Percentiles rank a stretch among this genome's conserved stretches.
phyloP scores from a whole-genome alignment of 2,113 vertebrate genomes.

The Leucosticte australis region DNA sequence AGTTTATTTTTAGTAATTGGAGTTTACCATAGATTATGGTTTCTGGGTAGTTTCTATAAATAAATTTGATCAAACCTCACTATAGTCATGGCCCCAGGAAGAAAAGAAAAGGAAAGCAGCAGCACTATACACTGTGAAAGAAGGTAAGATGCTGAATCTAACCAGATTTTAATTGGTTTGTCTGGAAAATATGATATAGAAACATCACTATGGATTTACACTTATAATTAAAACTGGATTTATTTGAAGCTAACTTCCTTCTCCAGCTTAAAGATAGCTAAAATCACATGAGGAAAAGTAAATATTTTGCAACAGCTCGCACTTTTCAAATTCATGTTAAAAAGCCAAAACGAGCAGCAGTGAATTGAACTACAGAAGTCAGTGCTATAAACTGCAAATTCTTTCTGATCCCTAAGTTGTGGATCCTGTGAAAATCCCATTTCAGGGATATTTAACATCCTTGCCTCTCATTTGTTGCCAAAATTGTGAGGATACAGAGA shows the following conservation, averaged over 20 bases:
- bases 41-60: neutral
- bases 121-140: neutral
- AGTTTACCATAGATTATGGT: neutral
- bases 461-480: neutral
- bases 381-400: neutral
- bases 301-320: neutral
- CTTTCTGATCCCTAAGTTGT: neutral
- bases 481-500: neutral
- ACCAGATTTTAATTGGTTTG: neutral
- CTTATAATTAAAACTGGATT: neutral
- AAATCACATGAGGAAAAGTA: neutral
- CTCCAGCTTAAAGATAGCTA: neutral
- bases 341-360: neutral
- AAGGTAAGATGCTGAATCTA: neutral
- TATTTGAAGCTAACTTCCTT: neutral
- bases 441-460: neutral
- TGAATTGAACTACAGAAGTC: neutral
- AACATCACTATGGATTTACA: neutral
- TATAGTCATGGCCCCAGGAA: neutral
- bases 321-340: neutral
- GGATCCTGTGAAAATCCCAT: neutral
- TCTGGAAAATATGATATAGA: neutral
- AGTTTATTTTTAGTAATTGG: neutral
- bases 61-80: neutral
- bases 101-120: neutral